phyloP scores from a whole-genome alignment of 2,113 vertebrate species.

The Ifrita kowaldi region DNA sequence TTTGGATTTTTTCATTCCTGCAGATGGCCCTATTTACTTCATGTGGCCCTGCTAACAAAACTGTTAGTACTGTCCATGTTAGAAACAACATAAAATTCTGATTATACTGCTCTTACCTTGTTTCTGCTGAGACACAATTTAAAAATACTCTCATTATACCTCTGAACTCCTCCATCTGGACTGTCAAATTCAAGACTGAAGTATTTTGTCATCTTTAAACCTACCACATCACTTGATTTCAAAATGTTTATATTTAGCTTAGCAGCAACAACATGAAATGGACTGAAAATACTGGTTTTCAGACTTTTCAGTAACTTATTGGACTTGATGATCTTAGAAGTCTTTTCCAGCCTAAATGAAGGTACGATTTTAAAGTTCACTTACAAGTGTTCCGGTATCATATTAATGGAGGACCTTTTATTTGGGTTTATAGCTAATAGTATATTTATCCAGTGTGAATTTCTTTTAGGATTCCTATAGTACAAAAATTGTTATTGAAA shows the following conservation, averaged over 20 bases:
- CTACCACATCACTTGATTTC: background rate
- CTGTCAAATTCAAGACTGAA: background rate
- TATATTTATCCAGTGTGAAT: background rate
- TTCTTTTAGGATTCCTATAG: background rate
- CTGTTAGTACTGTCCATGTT: background rate
- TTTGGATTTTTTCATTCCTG: background rate
- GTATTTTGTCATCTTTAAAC: constrained; percentile 4
- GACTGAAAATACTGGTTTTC: background rate
- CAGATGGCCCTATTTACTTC: background rate
- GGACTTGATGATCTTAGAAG: background rate
- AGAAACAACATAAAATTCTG: background rate
- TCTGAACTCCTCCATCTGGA: background rate
- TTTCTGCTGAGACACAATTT: background rate
- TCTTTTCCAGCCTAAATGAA: background rate
- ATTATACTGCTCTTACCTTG: background rate
- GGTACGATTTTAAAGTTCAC: background rate
- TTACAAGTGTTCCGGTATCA: background rate
- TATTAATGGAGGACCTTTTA: background rate
- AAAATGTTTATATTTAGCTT: background rate
- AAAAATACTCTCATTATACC: background rate
- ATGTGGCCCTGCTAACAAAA: background rate
- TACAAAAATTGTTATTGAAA: background rate
- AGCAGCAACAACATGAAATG: background rate
- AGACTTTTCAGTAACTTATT: background rate
- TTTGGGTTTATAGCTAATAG: background rate